Evolutionary conservation across 2,113 vertebrate genomes (phyloP), one percentile per base, ranked within the genome.

Genomic region (Genyomyrus donnyi): DNA sequence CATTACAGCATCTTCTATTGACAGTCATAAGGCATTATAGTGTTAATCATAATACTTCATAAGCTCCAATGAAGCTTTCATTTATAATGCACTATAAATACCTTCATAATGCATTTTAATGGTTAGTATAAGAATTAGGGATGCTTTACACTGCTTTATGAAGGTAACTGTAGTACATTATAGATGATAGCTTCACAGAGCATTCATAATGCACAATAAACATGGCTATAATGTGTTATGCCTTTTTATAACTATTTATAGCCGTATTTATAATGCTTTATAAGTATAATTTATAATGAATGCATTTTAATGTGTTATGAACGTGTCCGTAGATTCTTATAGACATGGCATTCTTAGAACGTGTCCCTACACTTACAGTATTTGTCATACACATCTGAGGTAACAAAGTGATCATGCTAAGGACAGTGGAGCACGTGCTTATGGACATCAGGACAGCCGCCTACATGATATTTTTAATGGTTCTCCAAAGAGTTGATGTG

Each of bases 301-400:
- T 62, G 58, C 24, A 62, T 62, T 58, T 8, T 58, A 58, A 58
- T 58, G 56, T 58, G 21, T 58, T 58, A 24, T 27, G 24, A 62
- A 62, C n/a, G 24, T 62, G 58, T 10, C 8, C 9, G 0, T 62
- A 27, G 58, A 62, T 27, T 62, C 58, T 9, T 62, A 62, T n/a
- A n/a, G 24, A 62, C 24, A 27, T 62, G 58, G 58, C 7, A 62
- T 62, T 62, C 58, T n/a, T 27, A 62, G 58, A 62, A 62, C 3
- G 62, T 27, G n/a, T 99, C 83, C 98, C 98, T 21, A 99, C 98
- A 11, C 98, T 98, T 6, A 98, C 98, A 85, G 98, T 99, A 86
- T 99, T 99, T 91, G 98, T 99, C 90, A 99, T 98, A 85, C 97
- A 98, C 21, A 99, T 99, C 89, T 97, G 98, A 88, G 98, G 98